Evolutionary conservation across 1,140 invertebrate genomes (phyloP).

Genomic region (Atta texana): DNA sequence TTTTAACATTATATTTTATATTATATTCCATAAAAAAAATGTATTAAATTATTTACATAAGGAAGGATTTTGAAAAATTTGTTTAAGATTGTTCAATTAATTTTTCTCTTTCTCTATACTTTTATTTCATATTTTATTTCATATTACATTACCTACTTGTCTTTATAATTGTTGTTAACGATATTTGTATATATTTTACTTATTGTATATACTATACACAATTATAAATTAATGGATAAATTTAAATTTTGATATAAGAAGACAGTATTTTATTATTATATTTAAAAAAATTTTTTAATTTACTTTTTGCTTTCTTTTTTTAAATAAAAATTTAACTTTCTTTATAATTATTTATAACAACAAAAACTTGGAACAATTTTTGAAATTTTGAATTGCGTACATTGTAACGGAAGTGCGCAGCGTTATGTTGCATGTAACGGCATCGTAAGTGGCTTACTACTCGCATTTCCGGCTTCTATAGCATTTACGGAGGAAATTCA

Average conservation of each 20-base stretch:
- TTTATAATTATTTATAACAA: neutral
- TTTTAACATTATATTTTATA: neutral
- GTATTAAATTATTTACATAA: neutral
- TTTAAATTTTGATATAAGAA: constrained; percentile 14
- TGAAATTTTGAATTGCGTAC: neutral
- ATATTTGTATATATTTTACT: neutral
- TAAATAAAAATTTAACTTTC: neutral
- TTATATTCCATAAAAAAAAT: neutral
- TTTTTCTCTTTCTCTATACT: neutral
- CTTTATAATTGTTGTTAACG: neutral
- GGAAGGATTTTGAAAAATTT: neutral
- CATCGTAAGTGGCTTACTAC: constrained; percentile 37
- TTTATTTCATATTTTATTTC: neutral
- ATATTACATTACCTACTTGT: neutral
- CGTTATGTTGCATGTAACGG: constrained; percentile 25
- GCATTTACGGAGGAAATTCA: constrained; percentile 20
- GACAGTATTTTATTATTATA: neutral
- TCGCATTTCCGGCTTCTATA: constrained; percentile 8
- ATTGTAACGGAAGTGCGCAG: neutral
- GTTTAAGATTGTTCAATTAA: neutral
- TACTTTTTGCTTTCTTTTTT: neutral
- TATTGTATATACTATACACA: neutral
- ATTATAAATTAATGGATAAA: neutral
- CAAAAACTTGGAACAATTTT: neutral
- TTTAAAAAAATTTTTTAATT: constrained; percentile 8